Evolutionary conservation across 2,797 vertebrate species (phyloP).

Genomic region (Anomalospiza imberbis): DNA sequence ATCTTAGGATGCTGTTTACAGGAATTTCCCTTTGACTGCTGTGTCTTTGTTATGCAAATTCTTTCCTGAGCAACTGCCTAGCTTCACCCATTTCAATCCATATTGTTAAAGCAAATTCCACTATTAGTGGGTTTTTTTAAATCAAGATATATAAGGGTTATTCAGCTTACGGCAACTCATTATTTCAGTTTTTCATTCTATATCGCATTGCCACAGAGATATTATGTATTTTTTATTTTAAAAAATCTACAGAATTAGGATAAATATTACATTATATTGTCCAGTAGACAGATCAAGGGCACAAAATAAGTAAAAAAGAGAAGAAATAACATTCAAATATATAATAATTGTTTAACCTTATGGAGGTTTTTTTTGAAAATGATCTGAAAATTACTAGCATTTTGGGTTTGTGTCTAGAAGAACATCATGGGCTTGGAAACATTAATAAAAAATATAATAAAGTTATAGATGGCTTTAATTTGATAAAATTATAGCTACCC

Average conservation of each 20-base stretch:
- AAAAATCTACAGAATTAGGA: neutral
- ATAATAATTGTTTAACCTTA: neutral
- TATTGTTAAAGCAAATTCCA: neutral
- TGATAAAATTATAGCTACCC: neutral
- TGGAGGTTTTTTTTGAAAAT: neutral
- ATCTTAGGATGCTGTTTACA: neutral
- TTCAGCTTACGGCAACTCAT: neutral
- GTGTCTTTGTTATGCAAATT: neutral
- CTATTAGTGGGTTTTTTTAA: fast-evolving
- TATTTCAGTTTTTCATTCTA: neutral
- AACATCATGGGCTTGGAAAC: neutral
- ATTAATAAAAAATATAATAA: neutral
- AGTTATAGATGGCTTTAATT: neutral
- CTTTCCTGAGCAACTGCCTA: neutral
- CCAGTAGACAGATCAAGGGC: neutral
- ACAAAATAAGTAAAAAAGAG: neutral
- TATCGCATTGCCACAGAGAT: neutral
- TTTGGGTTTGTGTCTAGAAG: neutral
- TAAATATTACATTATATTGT: neutral
- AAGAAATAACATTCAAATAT: neutral
- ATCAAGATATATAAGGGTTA: neutral
- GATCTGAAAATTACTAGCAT: neutral
- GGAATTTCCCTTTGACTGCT: neutral
- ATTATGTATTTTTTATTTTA: neutral
- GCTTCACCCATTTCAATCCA: neutral